Evolutionary conservation across 2,888 invertebrate genomes (phyloP).

Genomic region (Molorchus minor): DNA sequence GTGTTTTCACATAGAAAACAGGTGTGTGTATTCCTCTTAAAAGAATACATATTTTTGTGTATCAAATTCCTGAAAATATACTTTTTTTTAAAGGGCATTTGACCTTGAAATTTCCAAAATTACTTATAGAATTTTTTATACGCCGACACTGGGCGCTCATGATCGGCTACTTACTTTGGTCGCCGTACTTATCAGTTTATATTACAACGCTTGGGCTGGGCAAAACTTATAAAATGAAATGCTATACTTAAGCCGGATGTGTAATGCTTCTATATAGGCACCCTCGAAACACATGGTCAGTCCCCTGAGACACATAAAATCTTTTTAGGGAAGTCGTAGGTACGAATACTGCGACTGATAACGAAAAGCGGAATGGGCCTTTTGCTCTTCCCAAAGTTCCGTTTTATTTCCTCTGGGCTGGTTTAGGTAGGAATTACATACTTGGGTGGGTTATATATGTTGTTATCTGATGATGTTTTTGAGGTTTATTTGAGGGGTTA

Average conservation of each 20-base stretch:
- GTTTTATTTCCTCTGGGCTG: background rate
- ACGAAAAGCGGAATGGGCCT: background rate
- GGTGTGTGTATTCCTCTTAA: no score
- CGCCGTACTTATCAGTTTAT: no score
- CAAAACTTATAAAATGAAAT: no score
- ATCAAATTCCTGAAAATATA: no score
- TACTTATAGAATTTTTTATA: no score
- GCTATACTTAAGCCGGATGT: background rate
- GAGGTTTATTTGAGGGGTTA: background rate
- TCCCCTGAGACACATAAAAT: constrained; percentile 5
- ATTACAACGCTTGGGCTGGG: no score
- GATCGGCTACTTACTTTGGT: no score
- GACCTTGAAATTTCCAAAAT: no score
- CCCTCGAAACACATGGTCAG: constrained; percentile 3
- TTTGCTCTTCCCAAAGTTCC: background rate
- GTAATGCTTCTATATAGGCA: background rate
- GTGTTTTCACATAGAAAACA: no score
- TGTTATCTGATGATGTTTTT: background rate
- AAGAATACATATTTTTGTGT: no score
- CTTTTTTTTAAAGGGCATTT: no score
- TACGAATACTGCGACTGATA: background rate
- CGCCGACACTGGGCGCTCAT: no score
- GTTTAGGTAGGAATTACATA: constrained; percentile 1
- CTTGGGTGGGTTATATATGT: background rate
- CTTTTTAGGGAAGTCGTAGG: constrained; percentile 9